A percentile compares a stretch with the other conserved stretches of the same genome.
phyloP scores from a whole-genome alignment of 37 sponge, comb jelly and placozoan species.

The Tethya wilhelma region DNA sequence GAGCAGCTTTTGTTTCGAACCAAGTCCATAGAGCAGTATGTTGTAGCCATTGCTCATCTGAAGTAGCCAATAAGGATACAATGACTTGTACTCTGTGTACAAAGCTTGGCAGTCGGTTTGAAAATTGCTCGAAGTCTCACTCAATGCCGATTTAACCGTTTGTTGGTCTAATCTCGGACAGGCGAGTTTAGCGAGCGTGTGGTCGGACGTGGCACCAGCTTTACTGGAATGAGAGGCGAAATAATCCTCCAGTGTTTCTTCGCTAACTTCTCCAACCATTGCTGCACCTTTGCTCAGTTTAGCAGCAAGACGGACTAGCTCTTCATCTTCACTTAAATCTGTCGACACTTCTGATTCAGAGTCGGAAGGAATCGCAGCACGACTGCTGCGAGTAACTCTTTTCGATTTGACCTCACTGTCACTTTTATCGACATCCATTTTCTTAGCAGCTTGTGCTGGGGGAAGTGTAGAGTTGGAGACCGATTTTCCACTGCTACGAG shows the following conservation, averaged over 20 bases:
- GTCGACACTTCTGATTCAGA: too few species aligned
- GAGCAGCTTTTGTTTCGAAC: constrained; percentile 85
- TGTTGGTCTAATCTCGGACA: constrained; percentile 24
- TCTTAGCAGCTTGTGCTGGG: too few species aligned
- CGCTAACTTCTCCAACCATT: not conserved
- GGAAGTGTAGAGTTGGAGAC: too few species aligned
- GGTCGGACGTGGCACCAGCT: constrained; percentile 55
- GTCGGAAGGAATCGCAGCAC: too few species aligned
- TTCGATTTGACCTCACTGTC: not conserved
- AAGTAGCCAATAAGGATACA: constrained; percentile 64
- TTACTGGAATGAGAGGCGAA: constrained; percentile 46
- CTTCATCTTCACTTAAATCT: constrained; percentile 36
- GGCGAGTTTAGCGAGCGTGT: constrained; percentile 42
- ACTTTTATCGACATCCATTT: not conserved
- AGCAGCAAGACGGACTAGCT: constrained; percentile 3
- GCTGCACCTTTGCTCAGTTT: constrained; percentile 14
- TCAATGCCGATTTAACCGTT: constrained; percentile 8
- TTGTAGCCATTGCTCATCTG: constrained; percentile 84
- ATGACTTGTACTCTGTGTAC: constrained; percentile 10
- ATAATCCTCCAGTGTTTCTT: constrained; percentile 53
- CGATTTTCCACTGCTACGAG: too few species aligned
- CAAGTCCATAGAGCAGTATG: constrained; percentile 91
- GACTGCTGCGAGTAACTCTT: not conserved
- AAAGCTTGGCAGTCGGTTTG: constrained; percentile 22
- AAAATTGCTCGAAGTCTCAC: not conserved